These are phyloP conservation scores for Ferrisia virgata DNA, from an alignment of 2,888 invertebrate genomes.

Conservation along the genomic window DNA sequence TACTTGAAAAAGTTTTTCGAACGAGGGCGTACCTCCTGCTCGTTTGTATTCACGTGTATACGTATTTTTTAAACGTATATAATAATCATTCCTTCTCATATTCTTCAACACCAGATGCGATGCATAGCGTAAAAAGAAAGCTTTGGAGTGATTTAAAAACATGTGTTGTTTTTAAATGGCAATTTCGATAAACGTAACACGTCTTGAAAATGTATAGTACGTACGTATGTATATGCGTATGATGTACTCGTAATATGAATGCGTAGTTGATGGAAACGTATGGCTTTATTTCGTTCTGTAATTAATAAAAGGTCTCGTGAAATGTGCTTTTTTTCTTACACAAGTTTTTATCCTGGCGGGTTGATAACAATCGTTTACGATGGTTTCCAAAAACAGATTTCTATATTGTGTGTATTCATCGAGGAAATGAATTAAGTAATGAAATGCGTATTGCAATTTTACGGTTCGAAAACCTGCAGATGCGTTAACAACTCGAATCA, in stretches of 20 bases:
- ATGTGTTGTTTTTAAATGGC: slow-evolving; percentile 37
- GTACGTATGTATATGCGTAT: no score
- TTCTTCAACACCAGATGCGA: slow-evolving; percentile 27
- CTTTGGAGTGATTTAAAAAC: slow-evolving; percentile 27
- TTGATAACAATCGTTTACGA: neutral
- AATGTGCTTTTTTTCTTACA: neutral
- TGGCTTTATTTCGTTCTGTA: neutral
- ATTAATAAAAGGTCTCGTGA: neutral
- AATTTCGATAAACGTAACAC: slow-evolving; percentile 7
- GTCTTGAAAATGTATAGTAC: no score
- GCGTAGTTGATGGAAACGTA: neutral
- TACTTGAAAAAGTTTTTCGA: slow-evolving; percentile 7
- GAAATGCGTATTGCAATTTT: no score
- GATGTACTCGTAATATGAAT: neutral
- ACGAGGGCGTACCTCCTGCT: neutral
- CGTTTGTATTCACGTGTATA: neutral
- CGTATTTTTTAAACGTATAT: neutral
- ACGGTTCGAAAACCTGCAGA: no score
- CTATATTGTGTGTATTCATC: no score
- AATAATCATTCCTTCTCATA: slow-evolving; percentile 12
- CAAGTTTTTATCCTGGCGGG: neutral
- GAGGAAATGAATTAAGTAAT: no score
- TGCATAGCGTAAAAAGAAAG: slow-evolving; percentile 29
- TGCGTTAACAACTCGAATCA: no score
- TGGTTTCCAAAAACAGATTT: neutral